Conservation (phyloP, 2,113 vertebrate genomes). For the Entosphenus tridentatus region DNA sequence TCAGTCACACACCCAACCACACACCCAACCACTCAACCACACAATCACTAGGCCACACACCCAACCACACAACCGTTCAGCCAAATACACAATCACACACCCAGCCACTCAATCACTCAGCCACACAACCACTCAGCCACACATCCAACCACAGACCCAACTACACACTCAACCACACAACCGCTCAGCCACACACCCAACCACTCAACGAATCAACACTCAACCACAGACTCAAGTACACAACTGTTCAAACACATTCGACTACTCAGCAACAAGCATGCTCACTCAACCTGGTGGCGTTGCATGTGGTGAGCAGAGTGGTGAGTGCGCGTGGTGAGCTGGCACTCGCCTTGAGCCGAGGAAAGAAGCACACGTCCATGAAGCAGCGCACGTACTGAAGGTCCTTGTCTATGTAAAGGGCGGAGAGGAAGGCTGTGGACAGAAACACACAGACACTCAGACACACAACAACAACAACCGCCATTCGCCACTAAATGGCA, state of each 20-base stretch:
- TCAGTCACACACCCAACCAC: slow-evolving; percentile 14
- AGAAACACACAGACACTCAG: too few species aligned
- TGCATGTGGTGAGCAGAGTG: too few species aligned
- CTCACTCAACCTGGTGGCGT: too few species aligned
- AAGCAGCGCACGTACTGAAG: slow-evolving; percentile 90
- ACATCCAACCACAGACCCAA: slow-evolving; percentile 1
- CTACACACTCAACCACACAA: slow-evolving; percentile 12
- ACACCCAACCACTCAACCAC: slow-evolving; percentile 18
- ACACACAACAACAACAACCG: too few species aligned
- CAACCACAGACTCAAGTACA: too few species aligned
- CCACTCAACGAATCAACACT: too few species aligned
- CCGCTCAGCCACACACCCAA: too few species aligned
- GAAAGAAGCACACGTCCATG: slow-evolving; percentile 99
- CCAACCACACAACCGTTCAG: slow-evolving; percentile 1
- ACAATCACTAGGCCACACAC: slow-evolving; percentile 8
- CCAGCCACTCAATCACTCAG: slow-evolving; percentile 12
- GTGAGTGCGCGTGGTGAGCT: too few species aligned
- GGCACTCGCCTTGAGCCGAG: slow-evolving; percentile 54
- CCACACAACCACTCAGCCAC: slow-evolving; percentile 9
- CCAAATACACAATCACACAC: not conserved
- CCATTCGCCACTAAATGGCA: too few species aligned
- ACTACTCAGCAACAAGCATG: too few species aligned
- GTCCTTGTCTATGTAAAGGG: slow-evolving; percentile 91
- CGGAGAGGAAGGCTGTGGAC: slow-evolving; percentile 68
- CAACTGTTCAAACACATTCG: too few species aligned